These are phyloP conservation scores for Candidula unifasciata DNA, from an alignment of 2,888 invertebrate genomes.

Conservation along the genomic window DNA sequence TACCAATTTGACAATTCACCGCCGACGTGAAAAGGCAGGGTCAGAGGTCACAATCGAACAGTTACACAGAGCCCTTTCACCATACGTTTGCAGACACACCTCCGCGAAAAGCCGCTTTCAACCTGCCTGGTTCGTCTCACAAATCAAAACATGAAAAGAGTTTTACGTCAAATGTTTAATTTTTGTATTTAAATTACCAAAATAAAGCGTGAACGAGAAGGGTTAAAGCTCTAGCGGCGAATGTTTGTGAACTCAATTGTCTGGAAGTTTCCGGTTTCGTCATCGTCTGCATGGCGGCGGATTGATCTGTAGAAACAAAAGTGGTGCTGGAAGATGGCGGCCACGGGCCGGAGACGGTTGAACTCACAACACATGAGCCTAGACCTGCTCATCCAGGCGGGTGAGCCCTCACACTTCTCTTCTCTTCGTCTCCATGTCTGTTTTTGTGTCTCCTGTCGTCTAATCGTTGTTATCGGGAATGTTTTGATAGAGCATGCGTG, in stretches of 20 bases:
- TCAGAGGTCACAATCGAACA: constrained; percentile 48
- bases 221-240: background rate
- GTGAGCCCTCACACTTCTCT: constrained; percentile 56
- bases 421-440: background rate
- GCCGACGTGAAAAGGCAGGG: constrained; percentile 42
- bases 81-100: background rate
- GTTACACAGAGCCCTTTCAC: constrained; percentile 5
- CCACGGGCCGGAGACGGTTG: constrained; percentile 50
- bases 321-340: constrained; percentile 56
- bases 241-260: constrained; percentile 25
- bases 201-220: background rate
- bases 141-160: background rate
- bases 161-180: background rate
- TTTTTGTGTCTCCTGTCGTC: background rate
- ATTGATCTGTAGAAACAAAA: constrained; percentile 54
- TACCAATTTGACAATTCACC: background rate
- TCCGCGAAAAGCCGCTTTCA: background rate
- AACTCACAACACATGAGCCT: constrained; percentile 59
- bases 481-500: constrained; percentile 3
- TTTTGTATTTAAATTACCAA: background rate
- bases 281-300: constrained; percentile 56
- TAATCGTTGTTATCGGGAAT: background rate
- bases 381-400: constrained; percentile 69
- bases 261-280: constrained; percentile 54
- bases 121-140: background rate